Evolutionary conservation across 2,113 vertebrate species (phyloP).

Genomic region (Tachycineta bicolor): DNA sequence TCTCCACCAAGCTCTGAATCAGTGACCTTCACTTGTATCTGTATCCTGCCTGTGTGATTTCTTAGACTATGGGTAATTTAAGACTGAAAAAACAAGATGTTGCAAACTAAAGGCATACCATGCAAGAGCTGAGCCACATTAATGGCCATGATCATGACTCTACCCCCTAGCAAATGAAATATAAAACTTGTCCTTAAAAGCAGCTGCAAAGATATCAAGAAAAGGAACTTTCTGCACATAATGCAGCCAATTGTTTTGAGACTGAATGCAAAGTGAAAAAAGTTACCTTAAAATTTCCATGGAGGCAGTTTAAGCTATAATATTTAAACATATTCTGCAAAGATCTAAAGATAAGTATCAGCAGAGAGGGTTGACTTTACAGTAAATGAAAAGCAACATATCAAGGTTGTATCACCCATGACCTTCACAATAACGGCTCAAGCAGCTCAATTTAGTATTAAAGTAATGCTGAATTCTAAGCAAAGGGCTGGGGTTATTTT

Average conservation of each 20-base stretch:
- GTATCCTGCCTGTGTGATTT: neutral
- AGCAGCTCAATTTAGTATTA: neutral
- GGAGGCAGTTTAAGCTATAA: neutral
- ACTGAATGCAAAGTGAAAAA: neutral
- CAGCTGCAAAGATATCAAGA: neutral
- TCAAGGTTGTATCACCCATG: neutral
- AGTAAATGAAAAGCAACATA: neutral
- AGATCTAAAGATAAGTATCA: neutral
- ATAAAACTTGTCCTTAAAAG: neutral
- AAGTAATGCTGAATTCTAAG: neutral
- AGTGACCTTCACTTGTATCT: neutral
- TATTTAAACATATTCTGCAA: neutral
- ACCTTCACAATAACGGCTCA: neutral
- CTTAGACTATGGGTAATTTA: neutral
- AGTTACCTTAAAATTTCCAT: neutral
- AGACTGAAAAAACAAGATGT: neutral
- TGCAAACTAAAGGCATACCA: neutral
- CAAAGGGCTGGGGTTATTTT: rapidly evolving
- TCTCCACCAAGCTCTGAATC: neutral
- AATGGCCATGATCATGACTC: neutral
- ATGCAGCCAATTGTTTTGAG: neutral
- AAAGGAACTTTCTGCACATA: neutral
- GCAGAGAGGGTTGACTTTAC: neutral
- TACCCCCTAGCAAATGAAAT: neutral
- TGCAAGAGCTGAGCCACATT: neutral